phyloP scores from a whole-genome alignment of 2,888 invertebrate species.

The Perdita meconis region DNA sequence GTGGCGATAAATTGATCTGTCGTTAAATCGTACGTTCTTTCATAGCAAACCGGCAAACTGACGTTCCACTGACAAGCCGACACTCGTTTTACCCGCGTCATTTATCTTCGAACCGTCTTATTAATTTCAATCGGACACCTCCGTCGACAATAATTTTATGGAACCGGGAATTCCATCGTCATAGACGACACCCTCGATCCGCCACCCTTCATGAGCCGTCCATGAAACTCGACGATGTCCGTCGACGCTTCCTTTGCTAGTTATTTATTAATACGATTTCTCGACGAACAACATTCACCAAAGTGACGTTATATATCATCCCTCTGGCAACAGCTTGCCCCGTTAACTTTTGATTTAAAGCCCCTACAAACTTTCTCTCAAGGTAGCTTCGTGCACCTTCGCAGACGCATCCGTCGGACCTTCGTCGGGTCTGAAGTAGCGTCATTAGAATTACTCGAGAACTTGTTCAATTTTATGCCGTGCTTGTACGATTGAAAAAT shows the following conservation, averaged over 20 bases:
- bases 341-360: slow-evolving; percentile 41
- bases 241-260: background rate
- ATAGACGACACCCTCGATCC: too few relatives aligned
- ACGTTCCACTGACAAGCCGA: too few relatives aligned
- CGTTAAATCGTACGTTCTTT: background rate
- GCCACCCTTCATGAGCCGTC: background rate
- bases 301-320: slow-evolving; percentile 26
- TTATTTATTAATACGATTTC: slow-evolving; percentile 35
- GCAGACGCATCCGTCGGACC: background rate
- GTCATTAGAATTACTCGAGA: background rate
- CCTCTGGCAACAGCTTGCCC: slow-evolving; percentile 35
- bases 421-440: background rate
- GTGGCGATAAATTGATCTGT: background rate
- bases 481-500: slow-evolving; percentile 5
- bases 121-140: slow-evolving; percentile 7
- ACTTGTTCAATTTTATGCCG: slow-evolving; percentile 13
- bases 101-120: background rate
- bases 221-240: background rate
- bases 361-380: slow-evolving; percentile 13
- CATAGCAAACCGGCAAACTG: background rate
- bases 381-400: background rate
- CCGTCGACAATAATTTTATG: background rate
- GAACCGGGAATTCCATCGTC: background rate
- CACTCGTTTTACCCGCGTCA: background rate
- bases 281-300: slow-evolving; percentile 1